Base-by-base conservation (phyloP, 92 coral and sea anemone species). In the Montipora capitata region DNA sequence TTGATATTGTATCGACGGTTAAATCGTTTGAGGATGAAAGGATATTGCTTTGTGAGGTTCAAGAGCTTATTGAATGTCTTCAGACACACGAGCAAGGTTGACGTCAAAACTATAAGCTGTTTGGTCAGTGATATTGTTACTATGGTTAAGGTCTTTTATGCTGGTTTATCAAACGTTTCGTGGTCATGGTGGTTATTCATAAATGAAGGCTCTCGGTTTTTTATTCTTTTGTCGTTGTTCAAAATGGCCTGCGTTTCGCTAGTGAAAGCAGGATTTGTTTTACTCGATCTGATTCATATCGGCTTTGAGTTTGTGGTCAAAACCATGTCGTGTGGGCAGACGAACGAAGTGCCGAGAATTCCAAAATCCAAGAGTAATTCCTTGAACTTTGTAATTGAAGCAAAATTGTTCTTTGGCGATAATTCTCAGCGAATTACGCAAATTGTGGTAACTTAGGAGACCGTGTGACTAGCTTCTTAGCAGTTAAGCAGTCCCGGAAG, bases 71-170 rank as follows among this genome's bases (percentile, higher is more conserved):
- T 27, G 43, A 79, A 63, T 79, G 73, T 4, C 43, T 39, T 45
- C 8, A 64, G 57, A 63, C 70, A 15, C 74, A 27, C 35, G 51
- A 13, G 56, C 40, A 40, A 5, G 6, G 2, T 18, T 73, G 39
- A 45, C 18, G 59, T 73, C 72, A 79, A 79, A 27, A 64, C 10
- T 5, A 27, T 27, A 73, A 73, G 61, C 61, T 15, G n/a, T 8
- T 43, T 4, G n/a, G 3, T 44, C 12, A 43, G 12, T 48, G 40
- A 45, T 79, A 64, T 79, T 45, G 74, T 38, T 15, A 3, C 51
- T 15, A 3, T 12, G 14, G 48, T 44, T 39, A 35, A 18, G 61
- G 61, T 79, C 73, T 64, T 27, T 54, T 54, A 11, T 8, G 10
- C 5, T 73, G 61, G 56, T 16, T 17, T 3, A 14, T 45, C 12